phyloP scores from a whole-genome alignment of 2,113 vertebrate genomes.

The Anarrhichthys ocellatus region DNA sequence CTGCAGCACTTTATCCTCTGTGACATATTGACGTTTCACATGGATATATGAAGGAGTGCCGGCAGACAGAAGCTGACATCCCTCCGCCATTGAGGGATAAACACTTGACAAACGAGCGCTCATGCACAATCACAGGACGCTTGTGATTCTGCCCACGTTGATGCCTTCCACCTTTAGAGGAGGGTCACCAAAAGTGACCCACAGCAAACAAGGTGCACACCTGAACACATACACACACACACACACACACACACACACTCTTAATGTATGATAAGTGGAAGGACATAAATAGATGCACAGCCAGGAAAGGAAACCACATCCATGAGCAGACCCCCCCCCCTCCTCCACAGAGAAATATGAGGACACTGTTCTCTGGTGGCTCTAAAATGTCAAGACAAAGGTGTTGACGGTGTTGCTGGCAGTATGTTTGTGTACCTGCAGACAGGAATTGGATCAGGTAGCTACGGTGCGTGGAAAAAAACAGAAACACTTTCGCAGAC shows the following conservation, averaged over 20 bases:
- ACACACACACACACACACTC: constrained; percentile 16
- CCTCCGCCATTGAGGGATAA: constrained; percentile 73
- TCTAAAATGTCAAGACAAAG: constrained; percentile 73
- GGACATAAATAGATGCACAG: constrained; percentile 55
- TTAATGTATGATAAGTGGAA: constrained; percentile 70
- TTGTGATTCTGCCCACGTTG: constrained; percentile 70
- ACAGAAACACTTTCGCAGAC: constrained; percentile 35
- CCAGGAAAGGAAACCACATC: constrained; percentile 45
- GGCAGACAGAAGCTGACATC: constrained; percentile 77
- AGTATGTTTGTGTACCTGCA: constrained; percentile 58
- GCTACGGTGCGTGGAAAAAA: constrained; percentile 12
- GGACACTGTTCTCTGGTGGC: constrained; percentile 66
- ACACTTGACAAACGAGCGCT: constrained; percentile 76
- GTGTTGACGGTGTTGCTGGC: constrained; percentile 38
- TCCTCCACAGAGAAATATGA: constrained; percentile 64
- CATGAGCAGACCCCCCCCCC: constrained; percentile 14
- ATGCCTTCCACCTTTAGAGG: constrained; percentile 69
- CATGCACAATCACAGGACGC: constrained; percentile 69
- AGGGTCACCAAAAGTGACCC: constrained; percentile 53
- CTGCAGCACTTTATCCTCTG: constrained; percentile 65
- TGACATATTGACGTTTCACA: constrained; percentile 78
- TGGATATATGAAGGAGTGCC: constrained; percentile 74
- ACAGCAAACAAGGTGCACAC: constrained; percentile 15
- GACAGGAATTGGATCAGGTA: constrained; percentile 57
- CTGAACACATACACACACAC: constrained; percentile 38